Evolutionary conservation across 2,113 vertebrate genomes (phyloP), one percentile per base, ranked within the genome.

Genomic region (Daphoenositta chrysoptera): DNA sequence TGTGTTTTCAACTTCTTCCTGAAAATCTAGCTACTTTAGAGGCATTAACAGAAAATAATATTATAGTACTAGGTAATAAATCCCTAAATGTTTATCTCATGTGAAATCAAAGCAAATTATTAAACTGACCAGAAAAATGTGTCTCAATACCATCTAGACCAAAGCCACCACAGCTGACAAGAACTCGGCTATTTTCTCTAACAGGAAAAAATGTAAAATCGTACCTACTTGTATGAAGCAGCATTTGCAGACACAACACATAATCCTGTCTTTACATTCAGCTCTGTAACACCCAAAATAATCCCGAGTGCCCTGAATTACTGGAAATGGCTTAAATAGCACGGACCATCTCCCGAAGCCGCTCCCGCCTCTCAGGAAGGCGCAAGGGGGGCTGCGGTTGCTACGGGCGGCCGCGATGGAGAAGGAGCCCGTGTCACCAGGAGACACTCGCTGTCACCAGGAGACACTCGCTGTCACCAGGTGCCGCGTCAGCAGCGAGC

Each of bases 351-450:
- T 54, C 64, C 81, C 22, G 58, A 16, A 11, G 48, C 23, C 5
- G 60, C 65, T 90, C 50, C 61, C 9, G 1, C 20, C n/a, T 37
- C 35, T 14, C 7, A 0, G 0, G 22, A 21, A 80, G 53, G 63
- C 30, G 4, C 39, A 22, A 7, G 27, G 6, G 47, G 39, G 30
- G 73, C 68, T 23, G 82, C 2, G 6, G 98, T 98, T 98, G 97
- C 98, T 83, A 98, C 56, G 96, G 91, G 68, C 89, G 23, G 96
- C 96, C 71, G 97, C 92, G 80, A 13, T 40, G 82, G 80, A 87
- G 97, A 80, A 63, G 89, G 76, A 95, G 85, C 76, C 44, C 7
- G 7, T 89, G 97, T 98, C 95, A 66, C 98, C 97, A 92, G 94
- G 97, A 92, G 87, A 97, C 95, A n/a, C 42, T 80, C 42, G 75